Conservation (phyloP, 2,797 vertebrate species). For the Bovichtus variegatus region DNA sequence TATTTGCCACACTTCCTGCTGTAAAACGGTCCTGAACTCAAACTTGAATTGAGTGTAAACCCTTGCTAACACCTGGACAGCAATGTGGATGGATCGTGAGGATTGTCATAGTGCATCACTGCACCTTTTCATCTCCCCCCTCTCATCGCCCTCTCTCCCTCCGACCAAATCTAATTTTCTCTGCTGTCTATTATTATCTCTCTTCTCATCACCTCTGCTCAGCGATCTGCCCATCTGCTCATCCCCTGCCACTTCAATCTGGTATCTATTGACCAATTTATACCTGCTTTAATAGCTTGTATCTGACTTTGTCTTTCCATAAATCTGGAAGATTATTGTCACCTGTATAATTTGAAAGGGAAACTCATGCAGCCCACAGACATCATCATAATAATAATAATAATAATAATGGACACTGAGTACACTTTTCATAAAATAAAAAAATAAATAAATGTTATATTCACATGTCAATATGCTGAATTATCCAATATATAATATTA, state of each 20-base stretch:
- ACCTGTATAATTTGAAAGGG: not conserved
- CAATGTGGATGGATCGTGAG: not conserved
- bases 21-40: not conserved
- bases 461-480: accelerated
- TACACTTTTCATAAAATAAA: no score
- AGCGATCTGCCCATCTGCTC: slow-evolving; percentile 16
- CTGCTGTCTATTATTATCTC: slow-evolving; percentile 38
- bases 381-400: no score
- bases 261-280: not conserved
- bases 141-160: not conserved
- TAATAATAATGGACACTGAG: not conserved
- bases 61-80: not conserved
- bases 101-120: not conserved
- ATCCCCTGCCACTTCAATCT: slow-evolving; percentile 14
- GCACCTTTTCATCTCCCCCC: not conserved
- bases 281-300: not conserved
- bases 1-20: not conserved
- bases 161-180: slow-evolving; percentile 26
- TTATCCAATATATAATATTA: not conserved
- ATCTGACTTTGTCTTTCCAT: not conserved
- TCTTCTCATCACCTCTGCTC: slow-evolving; percentile 38
- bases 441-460: no score
- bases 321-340: not conserved
- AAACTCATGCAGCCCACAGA: no score
- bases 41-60: not conserved